Evolutionary conservation across 2,888 invertebrate species (phyloP).

Genomic region (Cyrtodaria siliqua): DNA sequence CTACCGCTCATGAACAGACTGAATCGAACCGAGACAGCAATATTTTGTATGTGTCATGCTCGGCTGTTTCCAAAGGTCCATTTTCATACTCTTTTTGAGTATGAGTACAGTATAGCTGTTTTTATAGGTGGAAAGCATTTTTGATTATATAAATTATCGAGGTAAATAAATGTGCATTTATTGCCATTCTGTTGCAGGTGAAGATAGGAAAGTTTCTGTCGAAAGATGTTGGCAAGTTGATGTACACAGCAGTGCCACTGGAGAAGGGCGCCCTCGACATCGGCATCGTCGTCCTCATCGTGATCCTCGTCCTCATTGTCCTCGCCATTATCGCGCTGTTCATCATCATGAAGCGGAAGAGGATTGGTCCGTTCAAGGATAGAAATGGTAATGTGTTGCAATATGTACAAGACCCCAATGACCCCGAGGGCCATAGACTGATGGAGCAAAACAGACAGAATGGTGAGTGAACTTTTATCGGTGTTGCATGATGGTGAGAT

Average conservation of each 20-base stretch:
- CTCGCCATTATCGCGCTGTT: slow-evolving; percentile 66
- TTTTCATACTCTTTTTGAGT: too few relatives aligned
- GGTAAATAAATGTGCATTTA: too few relatives aligned
- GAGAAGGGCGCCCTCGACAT: slow-evolving; percentile 39
- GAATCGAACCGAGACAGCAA: too few relatives aligned
- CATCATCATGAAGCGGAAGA: slow-evolving; percentile 71
- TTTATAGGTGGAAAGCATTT: too few relatives aligned
- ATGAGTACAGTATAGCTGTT: too few relatives aligned
- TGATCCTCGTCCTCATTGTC: slow-evolving; percentile 68
- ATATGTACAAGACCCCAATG: slow-evolving; percentile 30
- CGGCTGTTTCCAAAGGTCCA: too few relatives aligned
- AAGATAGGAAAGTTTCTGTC: slow-evolving; percentile 69
- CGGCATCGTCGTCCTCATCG: slow-evolving; percentile 64
- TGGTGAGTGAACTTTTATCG: too few relatives aligned
- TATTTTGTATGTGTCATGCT: too few relatives aligned
- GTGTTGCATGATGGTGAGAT: too few relatives aligned
- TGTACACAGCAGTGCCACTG: slow-evolving; percentile 51
- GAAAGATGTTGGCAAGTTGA: slow-evolving; percentile 74
- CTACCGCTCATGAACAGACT: too few relatives aligned
- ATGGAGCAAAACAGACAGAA: slow-evolving; percentile 62
- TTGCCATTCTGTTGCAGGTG: slow-evolving; percentile 74
- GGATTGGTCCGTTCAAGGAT: slow-evolving; percentile 68
- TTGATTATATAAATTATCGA: too few relatives aligned
- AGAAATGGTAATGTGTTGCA: slow-evolving; percentile 11
- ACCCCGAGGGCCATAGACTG: slow-evolving; percentile 42